Evolutionary conservation across 2,888 invertebrate genomes (phyloP).

Genomic region (Amaurobius ferox): DNA sequence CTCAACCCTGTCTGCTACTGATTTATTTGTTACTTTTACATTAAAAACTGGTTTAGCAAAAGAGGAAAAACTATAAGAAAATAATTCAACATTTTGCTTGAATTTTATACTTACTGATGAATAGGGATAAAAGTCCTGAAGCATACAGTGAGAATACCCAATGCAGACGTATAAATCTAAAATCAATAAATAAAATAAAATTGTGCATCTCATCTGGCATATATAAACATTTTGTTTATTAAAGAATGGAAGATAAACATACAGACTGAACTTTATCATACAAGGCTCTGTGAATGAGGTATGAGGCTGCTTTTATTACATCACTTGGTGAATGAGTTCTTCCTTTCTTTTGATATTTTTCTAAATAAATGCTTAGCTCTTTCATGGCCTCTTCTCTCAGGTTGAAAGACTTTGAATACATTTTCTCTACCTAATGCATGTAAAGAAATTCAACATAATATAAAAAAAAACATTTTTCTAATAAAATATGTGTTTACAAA

Average conservation of each 20-base stretch:
- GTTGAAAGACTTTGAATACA: conserved; percentile 92
- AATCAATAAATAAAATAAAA: background rate
- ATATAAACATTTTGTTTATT: too few relatives aligned
- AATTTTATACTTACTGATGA: conserved; percentile 46
- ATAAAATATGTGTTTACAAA: too few relatives aligned
- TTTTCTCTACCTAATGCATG: conserved; percentile 88
- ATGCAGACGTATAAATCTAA: conserved; percentile 55
- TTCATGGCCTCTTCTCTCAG: conserved; percentile 93
- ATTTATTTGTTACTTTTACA: too few relatives aligned
- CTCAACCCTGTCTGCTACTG: too few relatives aligned
- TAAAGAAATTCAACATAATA: background rate
- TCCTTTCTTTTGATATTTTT: conserved; percentile 63
- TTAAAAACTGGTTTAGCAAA: too few relatives aligned
- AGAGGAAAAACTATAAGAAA: too few relatives aligned
- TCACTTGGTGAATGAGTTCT: conserved; percentile 82
- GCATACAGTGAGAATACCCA: conserved; percentile 38
- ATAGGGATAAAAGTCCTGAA: conserved; percentile 48
- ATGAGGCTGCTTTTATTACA: conserved; percentile 88
- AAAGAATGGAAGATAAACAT: conserved; percentile 11
- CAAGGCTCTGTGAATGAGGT: conserved; percentile 87
- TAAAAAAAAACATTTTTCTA: too few relatives aligned
- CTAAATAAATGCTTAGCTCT: conserved; percentile 80
- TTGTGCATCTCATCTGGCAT: too few relatives aligned
- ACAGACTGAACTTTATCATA: conserved; percentile 93
- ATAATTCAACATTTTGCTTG: background rate